Conservation (phyloP, 1,140 invertebrate genomes). For the Drosophila bocqueti region DNA sequence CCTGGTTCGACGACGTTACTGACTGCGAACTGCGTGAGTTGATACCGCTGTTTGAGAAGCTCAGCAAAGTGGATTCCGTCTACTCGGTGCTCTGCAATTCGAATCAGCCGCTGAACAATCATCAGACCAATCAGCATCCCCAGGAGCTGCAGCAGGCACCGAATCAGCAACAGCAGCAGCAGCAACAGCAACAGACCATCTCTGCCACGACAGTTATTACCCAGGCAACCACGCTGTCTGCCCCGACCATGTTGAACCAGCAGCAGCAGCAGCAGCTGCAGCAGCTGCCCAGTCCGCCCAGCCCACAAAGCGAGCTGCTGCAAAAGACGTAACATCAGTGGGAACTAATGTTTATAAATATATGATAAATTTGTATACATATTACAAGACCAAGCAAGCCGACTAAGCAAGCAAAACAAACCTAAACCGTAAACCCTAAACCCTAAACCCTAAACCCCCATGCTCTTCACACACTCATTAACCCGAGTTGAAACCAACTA, state of each 20-base stretch:
- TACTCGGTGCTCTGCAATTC: slow-evolving; percentile 96
- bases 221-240: slow-evolving; percentile 81
- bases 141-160: slow-evolving; percentile 73
- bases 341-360: slow-evolving; percentile 85
- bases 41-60: slow-evolving; percentile 97
- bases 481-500: slow-evolving; percentile 39
- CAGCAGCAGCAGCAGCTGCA: slow-evolving; percentile 54
- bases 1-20: slow-evolving; percentile 99
- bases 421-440: slow-evolving; percentile 12
- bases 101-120: slow-evolving; percentile 91
- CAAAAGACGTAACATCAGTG: slow-evolving; percentile 85
- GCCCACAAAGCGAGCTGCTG: slow-evolving; percentile 80
- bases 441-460: slow-evolving; percentile 20
- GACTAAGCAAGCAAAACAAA: slow-evolving; percentile 60
- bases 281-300: slow-evolving; percentile 79
- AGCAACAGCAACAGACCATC: slow-evolving; percentile 83
- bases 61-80: slow-evolving; percentile 97
- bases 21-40: slow-evolving; percentile 97
- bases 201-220: slow-evolving; percentile 84
- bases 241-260: slow-evolving; percentile 78
- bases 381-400: slow-evolving; percentile 78
- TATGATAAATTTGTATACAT: slow-evolving; percentile 83
- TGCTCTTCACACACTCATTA: slow-evolving; percentile 18
- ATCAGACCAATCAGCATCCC: slow-evolving; percentile 75
- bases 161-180: slow-evolving; percentile 64